phyloP scores from a whole-genome alignment of 2,113 vertebrate species.

The Trematocara nigrifrons region DNA sequence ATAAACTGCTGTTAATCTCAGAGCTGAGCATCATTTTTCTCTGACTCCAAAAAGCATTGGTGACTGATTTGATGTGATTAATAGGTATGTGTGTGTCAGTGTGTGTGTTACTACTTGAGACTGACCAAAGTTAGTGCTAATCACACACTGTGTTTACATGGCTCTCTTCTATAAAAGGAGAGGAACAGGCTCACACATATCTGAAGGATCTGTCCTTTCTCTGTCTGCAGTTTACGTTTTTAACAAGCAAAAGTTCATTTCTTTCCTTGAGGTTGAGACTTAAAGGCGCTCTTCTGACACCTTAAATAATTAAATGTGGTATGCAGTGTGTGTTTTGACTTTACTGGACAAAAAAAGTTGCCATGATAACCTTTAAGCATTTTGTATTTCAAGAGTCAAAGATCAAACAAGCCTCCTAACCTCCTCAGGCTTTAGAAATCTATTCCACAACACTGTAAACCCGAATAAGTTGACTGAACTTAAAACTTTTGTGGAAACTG shows the following conservation, averaged over 20 bases:
- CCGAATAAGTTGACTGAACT: too few species aligned
- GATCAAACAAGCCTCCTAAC: neutral
- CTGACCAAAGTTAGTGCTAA: neutral
- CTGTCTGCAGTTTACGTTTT: neutral
- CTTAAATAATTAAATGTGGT: neutral
- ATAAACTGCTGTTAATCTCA: neutral
- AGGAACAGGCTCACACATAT: slow-evolving; percentile 33
- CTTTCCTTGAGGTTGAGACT: neutral
- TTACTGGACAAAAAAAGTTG: neutral
- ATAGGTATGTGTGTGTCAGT: neutral
- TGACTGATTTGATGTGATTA: neutral
- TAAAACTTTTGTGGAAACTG: too few species aligned
- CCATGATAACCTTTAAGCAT: neutral
- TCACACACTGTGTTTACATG: neutral
- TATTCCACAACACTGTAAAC: neutral
- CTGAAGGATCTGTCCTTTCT: slow-evolving; percentile 9
- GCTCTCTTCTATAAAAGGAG: slow-evolving; percentile 66
- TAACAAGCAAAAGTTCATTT: neutral
- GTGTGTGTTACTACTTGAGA: neutral
- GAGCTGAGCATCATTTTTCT: neutral
- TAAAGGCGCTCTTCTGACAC: neutral
- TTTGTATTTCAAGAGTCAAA: neutral
- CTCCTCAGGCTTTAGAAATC: neutral
- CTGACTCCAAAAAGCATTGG: neutral
- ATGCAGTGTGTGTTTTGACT: neutral